Conservation (phyloP, 2,113 vertebrate genomes). For the Gambusia affinis region DNA sequence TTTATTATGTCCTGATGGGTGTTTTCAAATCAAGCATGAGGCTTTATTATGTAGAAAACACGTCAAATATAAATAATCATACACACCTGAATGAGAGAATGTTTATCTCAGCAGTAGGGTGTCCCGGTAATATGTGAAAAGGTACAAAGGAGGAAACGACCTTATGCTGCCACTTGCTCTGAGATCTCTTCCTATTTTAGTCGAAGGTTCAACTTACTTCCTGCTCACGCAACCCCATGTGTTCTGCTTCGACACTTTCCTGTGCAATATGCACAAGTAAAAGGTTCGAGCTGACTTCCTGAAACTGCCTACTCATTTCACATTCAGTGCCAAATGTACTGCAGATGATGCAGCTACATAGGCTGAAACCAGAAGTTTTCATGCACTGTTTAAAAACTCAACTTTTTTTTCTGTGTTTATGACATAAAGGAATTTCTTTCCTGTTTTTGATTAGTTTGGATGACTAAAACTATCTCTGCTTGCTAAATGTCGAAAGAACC, state of each 20-base stretch:
- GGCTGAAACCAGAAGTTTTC: neutral
- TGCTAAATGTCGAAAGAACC: no score
- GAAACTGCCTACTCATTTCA: slow-evolving; percentile 11
- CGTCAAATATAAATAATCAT: slow-evolving; percentile 5
- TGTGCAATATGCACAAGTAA: slow-evolving; percentile 30
- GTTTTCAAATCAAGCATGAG: neutral
- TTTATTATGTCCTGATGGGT: neutral
- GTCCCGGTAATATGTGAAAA: slow-evolving; percentile 1
- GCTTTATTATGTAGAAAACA: neutral
- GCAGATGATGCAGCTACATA: neutral
- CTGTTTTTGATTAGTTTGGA: no score
- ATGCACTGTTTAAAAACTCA: neutral
- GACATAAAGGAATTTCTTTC: neutral
- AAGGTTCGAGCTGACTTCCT: slow-evolving; percentile 46
- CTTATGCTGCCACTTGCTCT: slow-evolving; percentile 24
- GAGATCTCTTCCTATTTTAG: slow-evolving; percentile 67
- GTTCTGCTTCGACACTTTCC: slow-evolving; percentile 51
- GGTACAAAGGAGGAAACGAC: slow-evolving; percentile 45
- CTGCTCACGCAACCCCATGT: slow-evolving; percentile 60
- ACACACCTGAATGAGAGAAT: slow-evolving; percentile 26
- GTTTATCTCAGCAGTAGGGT: neutral
- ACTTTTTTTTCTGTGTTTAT: neutral
- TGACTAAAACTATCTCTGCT: no score
- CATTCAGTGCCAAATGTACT: neutral
- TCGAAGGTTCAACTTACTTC: slow-evolving; percentile 70